Evolutionary conservation across 2,888 invertebrate species (phyloP).

Genomic region (Salticus scenicus): DNA sequence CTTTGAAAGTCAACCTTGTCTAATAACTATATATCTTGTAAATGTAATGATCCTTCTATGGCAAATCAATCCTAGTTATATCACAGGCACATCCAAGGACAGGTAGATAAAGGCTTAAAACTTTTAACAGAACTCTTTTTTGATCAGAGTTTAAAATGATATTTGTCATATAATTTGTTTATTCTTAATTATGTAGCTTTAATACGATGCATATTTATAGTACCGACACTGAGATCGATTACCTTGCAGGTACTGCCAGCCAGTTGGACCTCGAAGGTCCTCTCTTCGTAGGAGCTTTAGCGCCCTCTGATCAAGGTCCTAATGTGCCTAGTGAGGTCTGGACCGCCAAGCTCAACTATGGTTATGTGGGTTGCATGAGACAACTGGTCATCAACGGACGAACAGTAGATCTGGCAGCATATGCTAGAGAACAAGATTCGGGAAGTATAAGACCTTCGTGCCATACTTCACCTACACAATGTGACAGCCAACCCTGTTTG

Average conservation of each 20-base stretch:
- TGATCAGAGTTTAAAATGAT: too few relatives aligned
- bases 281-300: slow-evolving; percentile 92
- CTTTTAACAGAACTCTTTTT: too few relatives aligned
- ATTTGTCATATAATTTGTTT: too few relatives aligned
- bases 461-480: slow-evolving; percentile 79
- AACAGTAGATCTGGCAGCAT: slow-evolving; percentile 90
- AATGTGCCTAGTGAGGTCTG: slow-evolving; percentile 90
- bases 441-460: slow-evolving; percentile 94
- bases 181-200: too few relatives aligned
- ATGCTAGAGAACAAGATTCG: slow-evolving; percentile 91
- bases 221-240: too few relatives aligned
- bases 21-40: too few relatives aligned
- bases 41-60: too few relatives aligned
- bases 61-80: too few relatives aligned
- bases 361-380: slow-evolving; percentile 94
- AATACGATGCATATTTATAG: too few relatives aligned
- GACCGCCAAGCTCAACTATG: slow-evolving; percentile 91
- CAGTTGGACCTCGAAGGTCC: slow-evolving; percentile 91
- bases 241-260: slow-evolving; percentile 88
- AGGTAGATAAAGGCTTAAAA: too few relatives aligned
- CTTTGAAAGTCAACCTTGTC: too few relatives aligned
- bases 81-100: too few relatives aligned
- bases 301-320: slow-evolving; percentile 84
- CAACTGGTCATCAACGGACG: slow-evolving; percentile 92
- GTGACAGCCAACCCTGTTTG: slow-evolving; percentile 87